Conservation (phyloP, 2,797 vertebrate species). For the Onychomys arenicola region DNA sequence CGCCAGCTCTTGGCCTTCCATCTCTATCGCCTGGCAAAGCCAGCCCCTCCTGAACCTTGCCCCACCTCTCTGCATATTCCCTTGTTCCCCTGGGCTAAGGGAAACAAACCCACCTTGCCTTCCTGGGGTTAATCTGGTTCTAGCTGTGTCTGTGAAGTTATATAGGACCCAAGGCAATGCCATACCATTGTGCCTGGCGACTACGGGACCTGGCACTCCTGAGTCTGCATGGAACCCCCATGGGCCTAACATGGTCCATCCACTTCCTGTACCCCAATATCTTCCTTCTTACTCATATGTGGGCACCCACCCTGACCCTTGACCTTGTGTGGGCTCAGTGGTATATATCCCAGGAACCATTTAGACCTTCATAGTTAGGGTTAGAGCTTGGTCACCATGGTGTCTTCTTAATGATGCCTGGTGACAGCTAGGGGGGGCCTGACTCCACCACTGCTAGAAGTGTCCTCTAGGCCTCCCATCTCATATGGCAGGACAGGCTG, state of each 20-base stretch:
- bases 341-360: accelerated
- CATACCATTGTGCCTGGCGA: neutral
- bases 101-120: neutral
- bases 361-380: neutral
- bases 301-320: neutral
- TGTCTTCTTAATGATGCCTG: neutral
- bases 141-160: neutral
- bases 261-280: neutral
- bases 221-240: accelerated
- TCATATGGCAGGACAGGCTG: neutral
- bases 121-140: neutral
- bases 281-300: too few relatives aligned
- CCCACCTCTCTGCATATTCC: neutral
- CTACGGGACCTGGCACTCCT: accelerated
- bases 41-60: neutral
- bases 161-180: accelerated
- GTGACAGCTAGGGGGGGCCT: neutral
- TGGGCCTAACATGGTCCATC: accelerated
- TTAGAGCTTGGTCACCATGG: too few relatives aligned
- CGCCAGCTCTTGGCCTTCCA: accelerated
- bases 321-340: neutral
- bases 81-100: accelerated
- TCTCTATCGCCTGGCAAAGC: too few relatives aligned
- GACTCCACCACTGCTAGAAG: neutral
- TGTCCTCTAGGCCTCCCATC: neutral